Conservation (phyloP, 1,140 invertebrate species). For the Ganaspis sp. region DNA sequence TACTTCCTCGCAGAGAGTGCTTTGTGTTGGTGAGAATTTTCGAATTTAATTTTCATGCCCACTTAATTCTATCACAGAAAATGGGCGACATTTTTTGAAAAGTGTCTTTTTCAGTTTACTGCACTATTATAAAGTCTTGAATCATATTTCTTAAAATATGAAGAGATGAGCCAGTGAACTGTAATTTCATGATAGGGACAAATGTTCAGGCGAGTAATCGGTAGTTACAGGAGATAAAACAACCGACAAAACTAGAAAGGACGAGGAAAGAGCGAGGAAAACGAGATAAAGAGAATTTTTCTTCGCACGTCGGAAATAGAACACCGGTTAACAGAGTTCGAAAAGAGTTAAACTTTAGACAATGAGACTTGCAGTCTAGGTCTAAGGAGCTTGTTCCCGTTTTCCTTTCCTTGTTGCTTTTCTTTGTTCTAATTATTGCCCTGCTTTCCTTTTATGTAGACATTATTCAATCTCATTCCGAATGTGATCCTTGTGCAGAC, state of each 20-base stretch:
- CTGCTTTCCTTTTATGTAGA: neutral
- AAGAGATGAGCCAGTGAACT: no score
- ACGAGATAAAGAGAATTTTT: conserved; percentile 53
- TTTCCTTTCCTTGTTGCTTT: neutral
- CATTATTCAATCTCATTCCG: neutral
- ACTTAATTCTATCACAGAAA: neutral
- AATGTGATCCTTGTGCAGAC: neutral
- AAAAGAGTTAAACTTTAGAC: conserved; percentile 59
- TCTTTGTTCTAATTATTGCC: neutral
- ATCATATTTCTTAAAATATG: no score
- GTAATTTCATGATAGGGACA: no score
- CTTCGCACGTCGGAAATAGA: conserved; percentile 42
- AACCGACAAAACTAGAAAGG: neutral
- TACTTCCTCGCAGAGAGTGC: neutral
- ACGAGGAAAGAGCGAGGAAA: neutral
- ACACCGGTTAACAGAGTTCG: conserved; percentile 54
- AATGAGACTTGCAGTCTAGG: conserved; percentile 11
- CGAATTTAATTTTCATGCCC: neutral
- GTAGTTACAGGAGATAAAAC: neutral
- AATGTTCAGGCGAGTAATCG: no score
- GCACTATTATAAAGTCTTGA: no score
- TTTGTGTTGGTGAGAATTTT: neutral
- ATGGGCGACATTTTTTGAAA: no score
- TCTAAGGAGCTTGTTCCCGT: neutral
- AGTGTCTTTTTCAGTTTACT: no score